Conservation (phyloP, 1,140 invertebrate genomes). For the Drosophila santomea region DNA sequence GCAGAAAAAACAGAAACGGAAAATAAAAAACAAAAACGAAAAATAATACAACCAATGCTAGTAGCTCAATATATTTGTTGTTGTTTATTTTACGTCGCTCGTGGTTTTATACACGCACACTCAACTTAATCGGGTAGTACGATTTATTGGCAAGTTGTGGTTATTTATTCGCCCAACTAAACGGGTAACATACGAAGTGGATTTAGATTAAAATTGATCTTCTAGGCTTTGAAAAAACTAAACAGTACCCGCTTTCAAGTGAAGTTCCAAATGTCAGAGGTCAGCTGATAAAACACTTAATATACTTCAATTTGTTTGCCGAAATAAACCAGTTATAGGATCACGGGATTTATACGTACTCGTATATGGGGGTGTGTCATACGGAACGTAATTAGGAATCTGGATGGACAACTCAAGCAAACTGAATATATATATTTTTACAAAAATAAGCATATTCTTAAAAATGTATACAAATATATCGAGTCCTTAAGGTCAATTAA, state of each 20-base stretch:
- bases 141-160: constrained; percentile 24
- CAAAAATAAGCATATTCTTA: no score
- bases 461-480: no score
- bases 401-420: background rate
- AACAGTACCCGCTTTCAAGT: constrained; percentile 18
- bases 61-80: constrained; percentile 50
- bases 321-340: constrained; percentile 13
- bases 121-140: constrained; percentile 31
- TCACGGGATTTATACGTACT: background rate
- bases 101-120: constrained; percentile 51
- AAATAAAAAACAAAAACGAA: constrained; percentile 2
- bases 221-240: constrained; percentile 4
- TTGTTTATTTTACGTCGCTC: constrained; percentile 59
- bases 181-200: constrained; percentile 18
- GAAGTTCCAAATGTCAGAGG: constrained; percentile 21
- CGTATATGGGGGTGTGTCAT: background rate
- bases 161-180: constrained; percentile 33
- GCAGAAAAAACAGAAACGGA: constrained; percentile 22
- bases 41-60: constrained; percentile 42
- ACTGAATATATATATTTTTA: no score
- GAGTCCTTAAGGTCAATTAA: no score
- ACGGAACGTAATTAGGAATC: no score
- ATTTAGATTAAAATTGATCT: constrained; percentile 35
- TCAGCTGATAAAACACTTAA: constrained; percentile 13
- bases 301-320: constrained; percentile 17